Conservation (phyloP, 2,797 vertebrate species). For the Champsocephalus gunnari region DNA sequence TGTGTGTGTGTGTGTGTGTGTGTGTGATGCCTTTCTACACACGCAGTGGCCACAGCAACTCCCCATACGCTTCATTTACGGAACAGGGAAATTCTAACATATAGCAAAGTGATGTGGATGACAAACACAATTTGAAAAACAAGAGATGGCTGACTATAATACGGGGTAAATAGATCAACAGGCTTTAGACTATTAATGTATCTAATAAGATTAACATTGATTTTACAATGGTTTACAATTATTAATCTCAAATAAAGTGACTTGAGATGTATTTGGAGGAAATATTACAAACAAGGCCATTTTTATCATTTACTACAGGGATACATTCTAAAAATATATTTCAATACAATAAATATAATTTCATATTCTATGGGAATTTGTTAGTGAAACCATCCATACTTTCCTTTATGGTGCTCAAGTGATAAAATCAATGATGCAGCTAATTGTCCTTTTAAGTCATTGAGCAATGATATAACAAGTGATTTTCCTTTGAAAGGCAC, state of each 20-base stretch:
- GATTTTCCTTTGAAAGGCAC: constrained; percentile 72
- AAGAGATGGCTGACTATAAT: constrained; percentile 44
- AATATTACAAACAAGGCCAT: background rate
- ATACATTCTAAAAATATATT: background rate
- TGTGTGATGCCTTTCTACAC: constrained; percentile 3
- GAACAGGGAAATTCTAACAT: constrained; percentile 55
- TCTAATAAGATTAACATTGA: constrained; percentile 4
- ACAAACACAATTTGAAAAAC: constrained; percentile 60
- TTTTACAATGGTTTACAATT: background rate
- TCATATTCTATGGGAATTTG: background rate
- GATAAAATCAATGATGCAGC: constrained; percentile 46
- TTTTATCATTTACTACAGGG: background rate
- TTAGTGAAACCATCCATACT: background rate
- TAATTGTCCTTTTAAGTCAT: constrained; percentile 50
- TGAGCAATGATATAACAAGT: constrained; percentile 16
- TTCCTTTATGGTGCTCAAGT: constrained; percentile 23
- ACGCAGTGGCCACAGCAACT: constrained; percentile 3
- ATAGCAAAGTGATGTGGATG: constrained; percentile 56
- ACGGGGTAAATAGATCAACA: constrained; percentile 2
- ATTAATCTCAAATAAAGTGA: background rate
- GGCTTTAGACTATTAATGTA: constrained; percentile 7
- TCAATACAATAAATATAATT: constrained; percentile 1
- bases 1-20: background rate
- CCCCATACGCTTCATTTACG: constrained; percentile 45
- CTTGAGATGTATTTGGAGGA: background rate